Evolutionary conservation across 1,140 invertebrate species (phyloP).

Genomic region (Trichogramma pretiosum): DNA sequence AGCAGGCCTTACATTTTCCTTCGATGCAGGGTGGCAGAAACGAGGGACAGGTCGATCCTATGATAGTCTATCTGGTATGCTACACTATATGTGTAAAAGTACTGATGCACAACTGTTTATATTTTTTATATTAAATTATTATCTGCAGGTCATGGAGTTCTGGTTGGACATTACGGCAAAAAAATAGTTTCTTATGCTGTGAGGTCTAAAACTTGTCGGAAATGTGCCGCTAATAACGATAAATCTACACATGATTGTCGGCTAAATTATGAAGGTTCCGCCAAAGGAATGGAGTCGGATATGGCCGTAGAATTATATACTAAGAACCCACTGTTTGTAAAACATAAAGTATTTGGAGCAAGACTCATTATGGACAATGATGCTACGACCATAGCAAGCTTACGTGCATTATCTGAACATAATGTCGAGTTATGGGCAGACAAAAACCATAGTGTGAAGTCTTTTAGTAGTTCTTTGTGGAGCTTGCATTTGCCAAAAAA

Average conservation of each 20-base stretch:
- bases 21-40: too few relatives aligned
- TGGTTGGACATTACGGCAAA: not conserved
- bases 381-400: not conserved
- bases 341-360: not conserved
- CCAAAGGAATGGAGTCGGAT: not conserved
- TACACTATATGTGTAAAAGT: too few relatives aligned
- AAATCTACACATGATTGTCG: not conserved
- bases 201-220: not conserved
- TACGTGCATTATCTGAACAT: not conserved
- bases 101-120: too few relatives aligned
- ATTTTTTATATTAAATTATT: too few relatives aligned
- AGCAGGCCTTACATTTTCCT: not conserved
- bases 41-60: too few relatives aligned
- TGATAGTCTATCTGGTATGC: not conserved
- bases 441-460: not conserved
- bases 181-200: slow-evolving; percentile 1
- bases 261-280: not conserved
- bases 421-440: not conserved
- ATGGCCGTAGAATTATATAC: not conserved
- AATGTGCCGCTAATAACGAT: not conserved
- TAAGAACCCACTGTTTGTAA: not conserved
- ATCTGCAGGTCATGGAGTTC: not conserved
- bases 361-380: slow-evolving; percentile 2
- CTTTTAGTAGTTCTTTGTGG: not conserved
- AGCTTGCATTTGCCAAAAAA: not conserved